Evolutionary conservation across 2,113 vertebrate genomes (phyloP).

Genomic region (Gymnocephalus cernua): DNA sequence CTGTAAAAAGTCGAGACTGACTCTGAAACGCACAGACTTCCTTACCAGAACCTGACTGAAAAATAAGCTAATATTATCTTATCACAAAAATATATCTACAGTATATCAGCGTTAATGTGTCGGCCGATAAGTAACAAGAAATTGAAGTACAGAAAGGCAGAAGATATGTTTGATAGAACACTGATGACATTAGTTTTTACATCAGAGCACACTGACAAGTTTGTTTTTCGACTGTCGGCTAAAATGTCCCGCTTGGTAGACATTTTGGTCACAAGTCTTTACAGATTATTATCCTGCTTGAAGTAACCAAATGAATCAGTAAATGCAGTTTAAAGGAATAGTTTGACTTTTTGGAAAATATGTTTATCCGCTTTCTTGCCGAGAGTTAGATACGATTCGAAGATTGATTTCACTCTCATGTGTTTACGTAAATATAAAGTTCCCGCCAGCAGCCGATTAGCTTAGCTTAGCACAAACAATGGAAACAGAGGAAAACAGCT

Average conservation of each 20-base stretch:
- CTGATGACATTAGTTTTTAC: background rate
- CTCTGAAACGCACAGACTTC: slow-evolving; percentile 5
- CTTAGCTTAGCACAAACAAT: background rate
- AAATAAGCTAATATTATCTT: background rate
- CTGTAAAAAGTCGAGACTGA: slow-evolving; percentile 36
- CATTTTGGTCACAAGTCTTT: background rate
- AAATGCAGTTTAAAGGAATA: background rate
- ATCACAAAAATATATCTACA: background rate
- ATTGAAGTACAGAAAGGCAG: background rate
- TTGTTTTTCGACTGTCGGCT: background rate
- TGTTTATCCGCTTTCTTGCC: background rate
- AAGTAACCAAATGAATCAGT: background rate
- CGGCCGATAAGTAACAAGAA: background rate
- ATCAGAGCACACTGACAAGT: background rate
- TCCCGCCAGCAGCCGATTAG: no score
- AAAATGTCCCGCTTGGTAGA: background rate
- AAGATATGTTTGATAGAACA: background rate
- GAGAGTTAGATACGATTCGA: no score
- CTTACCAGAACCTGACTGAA: background rate
- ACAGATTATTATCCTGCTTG: background rate
- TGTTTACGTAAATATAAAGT: background rate
- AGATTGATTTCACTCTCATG: background rate
- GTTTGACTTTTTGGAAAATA: background rate
- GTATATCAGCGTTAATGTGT: background rate
- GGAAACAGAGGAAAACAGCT: background rate